These are phyloP conservation scores for Dioctria linearis DNA, from an alignment of 2,888 invertebrate genomes.

Conservation along the genomic window DNA sequence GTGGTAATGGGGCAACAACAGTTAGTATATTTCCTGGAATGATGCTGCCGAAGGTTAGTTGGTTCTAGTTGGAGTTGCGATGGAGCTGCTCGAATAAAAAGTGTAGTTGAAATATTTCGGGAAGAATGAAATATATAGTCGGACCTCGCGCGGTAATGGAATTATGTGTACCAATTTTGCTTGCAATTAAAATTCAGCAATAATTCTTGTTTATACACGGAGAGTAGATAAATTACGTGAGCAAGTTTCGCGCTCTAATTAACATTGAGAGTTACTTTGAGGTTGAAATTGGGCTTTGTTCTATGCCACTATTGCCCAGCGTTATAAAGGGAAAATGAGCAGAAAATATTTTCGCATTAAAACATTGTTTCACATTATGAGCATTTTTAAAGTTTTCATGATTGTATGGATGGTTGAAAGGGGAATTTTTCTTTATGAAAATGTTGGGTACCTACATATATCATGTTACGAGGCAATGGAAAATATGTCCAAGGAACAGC, in stretches of 20 bases:
- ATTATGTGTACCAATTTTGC: slow-evolving; percentile 37
- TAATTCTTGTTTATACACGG: slow-evolving; percentile 40
- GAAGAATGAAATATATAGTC: slow-evolving; percentile 11
- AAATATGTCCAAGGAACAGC: no score
- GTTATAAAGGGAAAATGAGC: neutral
- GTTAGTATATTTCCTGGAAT: slow-evolving; percentile 13
- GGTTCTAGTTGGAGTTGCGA: neutral
- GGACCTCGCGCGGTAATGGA: slow-evolving; percentile 12
- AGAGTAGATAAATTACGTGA: slow-evolving; percentile 31
- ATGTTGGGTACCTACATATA: no score
- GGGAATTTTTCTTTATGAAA: no score
- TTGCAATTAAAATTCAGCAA: slow-evolving; percentile 44
- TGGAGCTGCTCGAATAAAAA: slow-evolving; percentile 25
- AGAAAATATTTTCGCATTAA: slow-evolving; percentile 6
- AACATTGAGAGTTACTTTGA: slow-evolving; percentile 36
- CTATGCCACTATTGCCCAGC: neutral
- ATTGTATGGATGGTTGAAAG: no score
- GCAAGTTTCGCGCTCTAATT: slow-evolving; percentile 26
- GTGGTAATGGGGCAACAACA: neutral
- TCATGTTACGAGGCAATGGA: no score
- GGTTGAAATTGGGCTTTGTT: neutral
- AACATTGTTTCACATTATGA: slow-evolving; percentile 37
- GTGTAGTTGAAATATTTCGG: slow-evolving; percentile 15
- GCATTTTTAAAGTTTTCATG: neutral
- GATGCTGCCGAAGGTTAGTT: no score